Evolutionary conservation across 2,888 invertebrate species (phyloP), one percentile per base, ranked within the genome.

Genomic region (Eurois occulta): DNA sequence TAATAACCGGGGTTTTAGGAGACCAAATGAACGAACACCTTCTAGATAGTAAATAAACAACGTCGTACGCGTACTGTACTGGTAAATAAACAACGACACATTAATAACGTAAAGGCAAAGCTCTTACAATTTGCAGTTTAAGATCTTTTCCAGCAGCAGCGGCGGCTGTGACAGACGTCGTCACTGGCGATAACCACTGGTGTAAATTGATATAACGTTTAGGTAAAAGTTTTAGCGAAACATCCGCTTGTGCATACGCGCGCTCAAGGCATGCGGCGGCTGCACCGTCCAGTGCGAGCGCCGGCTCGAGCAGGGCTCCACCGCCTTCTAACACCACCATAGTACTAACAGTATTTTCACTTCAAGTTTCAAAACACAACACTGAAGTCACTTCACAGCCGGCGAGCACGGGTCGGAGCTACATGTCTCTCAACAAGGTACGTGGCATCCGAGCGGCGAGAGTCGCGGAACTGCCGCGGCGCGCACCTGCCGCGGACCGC

Each of bases 131-230:
- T 97, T 98, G 98, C 93, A 98, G 97, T 96, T 98, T 98, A 92
- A 98, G 97, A 97, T 98, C 98, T 97, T 98, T 98, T 83, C 96
- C 97, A 95, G 97, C 96, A 96, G 97, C 95, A 77, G 95, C 92
- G 81, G 96, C 96, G 70, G 96, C 95, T 69, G 96, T 95, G 81
- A 95, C 94, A 62, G 96, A 95, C 38, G 96, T 95, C 87, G 98
- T 97, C 92, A 98, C 97, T 88, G 99, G 99, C 93, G 98, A 98
- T 93, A 99, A 97, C 98, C 98, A 98, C 96, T 98, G 98, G 95
- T 99, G 99, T 94, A 99, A 97, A 97, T 98, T 98, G 95, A 99
- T 98, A 96, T 98, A 99, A 92, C 99, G 97, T 97, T 99, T 99
- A 92, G 98, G 98, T 96, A 99, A 97, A 97, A 99, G 98, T 97